Base-by-base conservation (phyloP, 23 tunicate genomes). In the Trididemnum nubilum region DNA sequence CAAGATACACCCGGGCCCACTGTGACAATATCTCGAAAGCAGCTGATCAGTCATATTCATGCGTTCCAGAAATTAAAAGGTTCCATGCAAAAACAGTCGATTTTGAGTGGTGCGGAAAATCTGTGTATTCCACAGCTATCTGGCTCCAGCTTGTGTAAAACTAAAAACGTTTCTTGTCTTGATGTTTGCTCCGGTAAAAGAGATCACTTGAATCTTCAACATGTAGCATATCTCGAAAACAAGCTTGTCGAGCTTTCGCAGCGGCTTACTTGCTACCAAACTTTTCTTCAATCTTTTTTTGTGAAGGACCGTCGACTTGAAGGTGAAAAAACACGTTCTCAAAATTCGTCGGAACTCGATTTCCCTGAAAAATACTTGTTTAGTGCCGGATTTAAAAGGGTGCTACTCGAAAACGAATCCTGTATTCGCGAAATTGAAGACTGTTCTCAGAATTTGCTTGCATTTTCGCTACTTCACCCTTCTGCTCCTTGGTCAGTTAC, bases 401-500 rank as follows among this genome's bases (percentile, higher is more conserved):
- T 88, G n/a, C 33, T 60, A 29, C 24, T 26, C 36, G 64, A 37
- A 22, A 34, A 79, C 0, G 52, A 76, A 7, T 19, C 44, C 30
- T 93, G 98, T 73, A 54, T 35, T 30, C 22, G 52, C 1, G 36
- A 73, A 21, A 61, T 93, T 9, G 86, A 84, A 36, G 78, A 80
- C 36, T 93, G 92, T 65, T 93, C 88, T 51, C 61, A 66, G 52
- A 86, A 93, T 33, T 83, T 93, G 69, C 50, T 93, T 22, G 32
- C 84, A 33, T 40, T 93, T 0, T 93, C 98, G n/a, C 44, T 93
- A 35, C 75, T 93, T 40, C 88, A 87, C 27, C 98, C 98, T 4
- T 72, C 82, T 64, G 98, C 98, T 9, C 98, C 98, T 23, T 93
- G 98, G 98, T 4, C 75, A 3, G 88, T 72, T 7, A 38, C 80